Evolutionary conservation across 35 echinoderm and acorn worm species (phyloP).

Genomic region (Nesometra sesokonis): DNA sequence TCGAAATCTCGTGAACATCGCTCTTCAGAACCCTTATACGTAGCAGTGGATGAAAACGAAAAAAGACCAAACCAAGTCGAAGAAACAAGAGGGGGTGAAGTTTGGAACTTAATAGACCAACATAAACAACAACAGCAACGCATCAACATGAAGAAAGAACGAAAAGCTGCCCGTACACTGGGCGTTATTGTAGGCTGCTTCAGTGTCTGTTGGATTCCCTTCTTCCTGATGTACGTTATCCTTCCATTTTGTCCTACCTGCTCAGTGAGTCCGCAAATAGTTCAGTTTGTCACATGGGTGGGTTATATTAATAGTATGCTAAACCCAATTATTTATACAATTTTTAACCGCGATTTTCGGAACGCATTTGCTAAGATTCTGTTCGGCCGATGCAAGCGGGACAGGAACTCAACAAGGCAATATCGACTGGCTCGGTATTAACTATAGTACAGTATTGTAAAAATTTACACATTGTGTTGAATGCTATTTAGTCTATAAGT

Average conservation of each 20-base stretch:
- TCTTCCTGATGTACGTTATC: not conserved
- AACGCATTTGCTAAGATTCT: not conserved
- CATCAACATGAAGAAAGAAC: not conserved
- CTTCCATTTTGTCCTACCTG: not conserved
- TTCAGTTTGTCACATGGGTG: not conserved
- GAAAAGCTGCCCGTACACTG: slow-evolving; percentile 4
- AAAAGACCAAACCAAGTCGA: not conserved
- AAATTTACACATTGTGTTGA: too few species aligned
- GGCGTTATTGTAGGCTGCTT: slow-evolving; percentile 6
- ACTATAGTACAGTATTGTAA: too few species aligned
- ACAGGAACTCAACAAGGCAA: not conserved
- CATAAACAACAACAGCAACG: not conserved
- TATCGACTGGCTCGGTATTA: not conserved
- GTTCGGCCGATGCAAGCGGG: not conserved
- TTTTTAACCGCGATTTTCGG: slow-evolving; percentile 11
- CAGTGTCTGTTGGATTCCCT: not conserved
- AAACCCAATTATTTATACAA: slow-evolving; percentile 10
- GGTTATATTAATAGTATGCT: slow-evolving; percentile 9
- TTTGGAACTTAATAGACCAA: not conserved
- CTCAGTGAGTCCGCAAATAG: not conserved
- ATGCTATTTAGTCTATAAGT: too few species aligned
- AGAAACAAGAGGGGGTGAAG: not conserved
- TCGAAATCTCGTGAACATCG: not conserved
- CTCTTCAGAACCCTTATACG: not conserved
- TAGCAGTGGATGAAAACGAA: not conserved